Evolutionary conservation across 1,140 invertebrate genomes (phyloP).

Genomic region (Trichogramma pretiosum): DNA sequence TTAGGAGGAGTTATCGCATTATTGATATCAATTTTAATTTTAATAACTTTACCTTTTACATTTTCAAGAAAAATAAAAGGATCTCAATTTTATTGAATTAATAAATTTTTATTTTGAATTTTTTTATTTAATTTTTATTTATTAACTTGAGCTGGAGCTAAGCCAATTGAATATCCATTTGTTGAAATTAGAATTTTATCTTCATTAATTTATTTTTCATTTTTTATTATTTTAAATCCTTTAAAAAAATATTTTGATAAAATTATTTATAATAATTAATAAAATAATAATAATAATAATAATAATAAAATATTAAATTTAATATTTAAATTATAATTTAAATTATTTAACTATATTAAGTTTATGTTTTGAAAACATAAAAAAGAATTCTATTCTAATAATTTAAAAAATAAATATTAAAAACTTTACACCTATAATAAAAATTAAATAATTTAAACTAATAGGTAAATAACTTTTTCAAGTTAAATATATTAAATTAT

Average conservation of each 20-base stretch:
- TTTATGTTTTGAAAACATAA: conserved; percentile 59
- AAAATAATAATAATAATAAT: neutral
- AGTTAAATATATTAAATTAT: conserved; percentile 53
- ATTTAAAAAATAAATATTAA: conserved; percentile 37
- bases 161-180: conserved; percentile 53
- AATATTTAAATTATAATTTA: conserved; percentile 47
- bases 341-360: conserved; percentile 53
- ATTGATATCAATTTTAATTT: conserved; percentile 54
- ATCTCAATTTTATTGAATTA: conserved; percentile 27
- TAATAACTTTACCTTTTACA: conserved; percentile 40
- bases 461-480: conserved; percentile 49
- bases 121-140: conserved; percentile 46
- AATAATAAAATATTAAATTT: conserved; percentile 42
- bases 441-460: conserved; percentile 47
- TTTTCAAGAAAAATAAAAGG: conserved; percentile 45
- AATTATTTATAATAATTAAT: neutral
- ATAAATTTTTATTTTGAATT: conserved; percentile 52
- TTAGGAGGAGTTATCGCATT: conserved; percentile 61
- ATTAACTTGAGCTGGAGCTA: conserved; percentile 57
- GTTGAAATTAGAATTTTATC: conserved; percentile 51
- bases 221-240: conserved; percentile 24
- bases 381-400: conserved; percentile 47
- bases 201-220: conserved; percentile 47
- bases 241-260: neutral
- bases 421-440: conserved; percentile 38